These are phyloP conservation scores for Lethocerus indicus DNA, from an alignment of 1,140 invertebrate species.

Conservation along the genomic window DNA sequence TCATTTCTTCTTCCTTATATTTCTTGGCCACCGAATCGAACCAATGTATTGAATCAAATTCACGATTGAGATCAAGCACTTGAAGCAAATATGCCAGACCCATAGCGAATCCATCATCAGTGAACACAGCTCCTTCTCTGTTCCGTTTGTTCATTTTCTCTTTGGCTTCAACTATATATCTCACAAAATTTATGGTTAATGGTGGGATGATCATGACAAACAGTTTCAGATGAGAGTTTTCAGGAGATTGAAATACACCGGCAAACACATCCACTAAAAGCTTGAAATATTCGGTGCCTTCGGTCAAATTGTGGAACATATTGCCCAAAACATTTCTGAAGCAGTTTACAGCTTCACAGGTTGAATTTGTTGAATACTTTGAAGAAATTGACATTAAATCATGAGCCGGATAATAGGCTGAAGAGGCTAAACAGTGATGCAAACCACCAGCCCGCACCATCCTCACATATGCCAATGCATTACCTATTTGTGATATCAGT, in stretches of 20 bases:
- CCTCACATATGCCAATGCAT: constrained; percentile 91
- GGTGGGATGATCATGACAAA: constrained; percentile 91
- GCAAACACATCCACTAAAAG: constrained; percentile 86
- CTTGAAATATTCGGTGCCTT: constrained; percentile 61
- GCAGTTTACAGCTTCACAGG: constrained; percentile 40
- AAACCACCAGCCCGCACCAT: constrained; percentile 86
- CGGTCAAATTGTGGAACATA: constrained; percentile 72
- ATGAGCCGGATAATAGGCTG: constrained; percentile 75
- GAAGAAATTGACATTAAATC: constrained; percentile 42
- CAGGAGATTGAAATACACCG: constrained; percentile 65
- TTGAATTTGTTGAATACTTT: constrained; percentile 16
- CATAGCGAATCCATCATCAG: constrained; percentile 97
- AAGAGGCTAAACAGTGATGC: constrained; percentile 79
- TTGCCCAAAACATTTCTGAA: constrained; percentile 62
- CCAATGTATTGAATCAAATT: constrained; percentile 92
- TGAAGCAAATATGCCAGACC: constrained; percentile 59
- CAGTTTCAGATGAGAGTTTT: constrained; percentile 81
- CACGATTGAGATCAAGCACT: constrained; percentile 43
- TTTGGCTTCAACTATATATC: constrained; percentile 81
- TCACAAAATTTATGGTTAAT: constrained; percentile 86
- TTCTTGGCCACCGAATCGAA: constrained; percentile 73
- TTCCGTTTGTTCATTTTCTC: constrained; percentile 79
- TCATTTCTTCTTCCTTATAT: constrained; percentile 42
- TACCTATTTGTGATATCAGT: constrained; percentile 88
- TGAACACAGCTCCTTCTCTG: constrained; percentile 72